Conservation (phyloP, 2,888 invertebrate genomes). For the Copidosoma aretas region DNA sequence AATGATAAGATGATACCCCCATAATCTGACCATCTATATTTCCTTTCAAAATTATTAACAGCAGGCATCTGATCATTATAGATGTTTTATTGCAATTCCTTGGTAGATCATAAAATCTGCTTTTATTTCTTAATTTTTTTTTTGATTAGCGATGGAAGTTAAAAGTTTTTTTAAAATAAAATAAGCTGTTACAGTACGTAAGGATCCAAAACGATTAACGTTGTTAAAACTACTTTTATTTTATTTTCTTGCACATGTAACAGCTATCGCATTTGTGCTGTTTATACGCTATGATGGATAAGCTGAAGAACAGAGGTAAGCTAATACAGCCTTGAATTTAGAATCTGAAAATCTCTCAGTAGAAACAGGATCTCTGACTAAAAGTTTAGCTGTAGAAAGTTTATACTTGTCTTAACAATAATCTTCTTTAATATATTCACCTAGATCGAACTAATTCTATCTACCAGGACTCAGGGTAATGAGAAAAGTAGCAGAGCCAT, state of each 20-base stretch:
- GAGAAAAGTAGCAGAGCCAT: slow-evolving; percentile 49
- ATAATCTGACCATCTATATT: slow-evolving; percentile 13
- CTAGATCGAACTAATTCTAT: slow-evolving; percentile 49
- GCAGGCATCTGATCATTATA: slow-evolving; percentile 46
- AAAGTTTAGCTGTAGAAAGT: slow-evolving; percentile 42
- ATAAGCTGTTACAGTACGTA: slow-evolving; percentile 38
- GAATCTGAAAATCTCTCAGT: slow-evolving; percentile 51
- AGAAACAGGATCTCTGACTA: slow-evolving; percentile 51
- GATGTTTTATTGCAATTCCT: slow-evolving; percentile 40
- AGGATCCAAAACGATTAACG: slow-evolving; percentile 46
- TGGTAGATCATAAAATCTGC: slow-evolving; percentile 49
- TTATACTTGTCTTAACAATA: slow-evolving; percentile 45
- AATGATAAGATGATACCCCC: slow-evolving; percentile 38
- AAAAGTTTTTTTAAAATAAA: slow-evolving; percentile 41
- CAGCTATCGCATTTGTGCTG: no score
- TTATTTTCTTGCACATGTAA: no score
- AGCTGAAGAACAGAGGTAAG: slow-evolving; percentile 46
- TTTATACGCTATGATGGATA: no score
- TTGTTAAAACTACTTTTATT: slow-evolving; percentile 34
- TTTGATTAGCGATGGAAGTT: slow-evolving; percentile 45
- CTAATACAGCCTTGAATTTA: slow-evolving; percentile 50
- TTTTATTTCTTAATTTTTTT: slow-evolving; percentile 42
- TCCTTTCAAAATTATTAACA: slow-evolving; percentile 45
- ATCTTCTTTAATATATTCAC: slow-evolving; percentile 46
- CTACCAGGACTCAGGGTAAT: slow-evolving; percentile 46